phyloP scores from a whole-genome alignment of 2,113 vertebrate genomes.

The Ictalurus punctatus region DNA sequence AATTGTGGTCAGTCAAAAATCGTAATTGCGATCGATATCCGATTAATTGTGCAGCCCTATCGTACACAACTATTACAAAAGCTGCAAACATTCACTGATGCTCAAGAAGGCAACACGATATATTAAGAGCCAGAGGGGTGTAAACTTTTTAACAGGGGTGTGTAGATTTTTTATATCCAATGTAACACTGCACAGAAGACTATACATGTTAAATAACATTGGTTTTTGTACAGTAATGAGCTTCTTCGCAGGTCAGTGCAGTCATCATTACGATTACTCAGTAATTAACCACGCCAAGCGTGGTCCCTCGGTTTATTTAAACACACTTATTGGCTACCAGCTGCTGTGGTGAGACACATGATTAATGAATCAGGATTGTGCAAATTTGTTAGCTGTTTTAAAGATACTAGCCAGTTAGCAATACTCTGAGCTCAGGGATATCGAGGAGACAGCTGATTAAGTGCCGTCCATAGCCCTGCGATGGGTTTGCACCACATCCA shows the following conservation, averaged over 20 bases:
- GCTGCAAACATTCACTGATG: too few species aligned
- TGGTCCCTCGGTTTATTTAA: not conserved
- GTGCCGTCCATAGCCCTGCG: too few species aligned
- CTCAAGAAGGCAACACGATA: too few species aligned
- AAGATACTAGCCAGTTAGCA: not conserved
- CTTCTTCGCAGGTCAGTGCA: not conserved
- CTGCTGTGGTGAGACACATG: not conserved
- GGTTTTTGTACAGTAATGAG: not conserved
- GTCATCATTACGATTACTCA: not conserved
- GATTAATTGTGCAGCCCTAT: too few species aligned
- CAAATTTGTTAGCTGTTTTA: not conserved
- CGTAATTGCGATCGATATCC: too few species aligned
- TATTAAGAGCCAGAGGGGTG: too few species aligned
- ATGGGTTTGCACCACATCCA: too few species aligned
- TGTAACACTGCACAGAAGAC: not conserved
- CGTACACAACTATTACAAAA: too few species aligned
- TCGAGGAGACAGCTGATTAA: not conserved
- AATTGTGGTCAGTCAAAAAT: too few species aligned
- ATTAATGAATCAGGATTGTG: not conserved
- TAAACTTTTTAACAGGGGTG: too few species aligned
- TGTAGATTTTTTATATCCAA: too few species aligned
- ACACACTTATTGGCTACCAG: not conserved
- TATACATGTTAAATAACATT: not conserved
- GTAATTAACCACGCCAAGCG: not conserved
- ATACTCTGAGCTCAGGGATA: not conserved